Conservation (phyloP, 2,888 invertebrate genomes). For the Aphrophora alni region DNA sequence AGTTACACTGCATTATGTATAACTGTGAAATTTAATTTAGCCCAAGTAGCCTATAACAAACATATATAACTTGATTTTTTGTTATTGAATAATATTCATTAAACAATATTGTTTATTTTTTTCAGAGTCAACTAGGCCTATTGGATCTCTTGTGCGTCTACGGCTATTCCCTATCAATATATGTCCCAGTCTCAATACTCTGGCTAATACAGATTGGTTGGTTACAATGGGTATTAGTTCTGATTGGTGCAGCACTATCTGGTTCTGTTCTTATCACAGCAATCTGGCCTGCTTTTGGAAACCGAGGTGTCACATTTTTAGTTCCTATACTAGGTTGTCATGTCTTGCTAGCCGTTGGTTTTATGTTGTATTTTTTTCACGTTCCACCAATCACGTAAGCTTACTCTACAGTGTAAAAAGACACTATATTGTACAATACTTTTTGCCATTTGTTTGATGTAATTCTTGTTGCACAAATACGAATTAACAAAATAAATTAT, state of each 20-base stretch:
- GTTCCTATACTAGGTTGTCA: slow-evolving; percentile 77
- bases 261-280: slow-evolving; percentile 85
- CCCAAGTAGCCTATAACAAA: too few relatives aligned
- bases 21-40: too few relatives aligned
- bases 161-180: slow-evolving; percentile 93
- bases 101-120: not conserved
- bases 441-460: not conserved
- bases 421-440: not conserved
- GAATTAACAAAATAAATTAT: too few relatives aligned
- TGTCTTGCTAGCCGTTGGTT: slow-evolving; percentile 82
- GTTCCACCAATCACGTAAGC: slow-evolving; percentile 20
- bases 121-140: slow-evolving; percentile 55
- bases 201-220: slow-evolving; percentile 85
- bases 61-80: too few relatives aligned
- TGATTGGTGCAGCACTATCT: slow-evolving; percentile 81
- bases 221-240: slow-evolving; percentile 88
- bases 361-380: slow-evolving; percentile 80
- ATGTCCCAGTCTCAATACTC: slow-evolving; percentile 90
- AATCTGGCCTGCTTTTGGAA: slow-evolving; percentile 74
- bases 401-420: not conserved
- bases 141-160: slow-evolving; percentile 92
- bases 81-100: too few relatives aligned
- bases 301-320: slow-evolving; percentile 68
- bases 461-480: too few relatives aligned
- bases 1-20: too few relatives aligned